These are phyloP conservation scores for Hemichromis elongatus DNA, from an alignment of 2,113 vertebrate genomes.

Conservation along the genomic window DNA sequence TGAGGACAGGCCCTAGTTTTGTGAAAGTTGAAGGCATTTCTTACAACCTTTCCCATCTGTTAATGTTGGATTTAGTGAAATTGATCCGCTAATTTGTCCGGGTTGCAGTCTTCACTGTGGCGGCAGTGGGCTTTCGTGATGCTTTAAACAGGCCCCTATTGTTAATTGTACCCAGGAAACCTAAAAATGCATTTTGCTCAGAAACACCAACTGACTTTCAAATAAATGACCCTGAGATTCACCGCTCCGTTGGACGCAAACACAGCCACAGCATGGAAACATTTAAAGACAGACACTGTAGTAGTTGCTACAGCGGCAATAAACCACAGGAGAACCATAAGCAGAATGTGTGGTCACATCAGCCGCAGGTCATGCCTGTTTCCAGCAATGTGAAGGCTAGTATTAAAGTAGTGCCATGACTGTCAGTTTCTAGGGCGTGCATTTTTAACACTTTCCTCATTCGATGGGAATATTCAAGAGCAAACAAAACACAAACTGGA, in stretches of 20 bases:
- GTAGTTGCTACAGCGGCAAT: not conserved
- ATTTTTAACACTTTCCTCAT: not conserved
- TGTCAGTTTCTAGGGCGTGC: not conserved
- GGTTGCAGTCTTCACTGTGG: conserved; percentile 20
- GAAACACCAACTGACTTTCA: not conserved
- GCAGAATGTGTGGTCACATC: conserved; percentile 36
- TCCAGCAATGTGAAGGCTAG: not conserved
- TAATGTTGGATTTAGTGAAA: conserved; percentile 12
- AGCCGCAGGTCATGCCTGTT: not conserved
- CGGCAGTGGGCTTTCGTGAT: conserved; percentile 27
- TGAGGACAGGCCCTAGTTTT: not conserved
- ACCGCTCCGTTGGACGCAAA: not conserved
- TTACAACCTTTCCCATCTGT: not conserved
- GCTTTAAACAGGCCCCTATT: conserved; percentile 28
- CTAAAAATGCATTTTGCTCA: conserved; percentile 26
- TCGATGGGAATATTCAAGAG: not conserved
- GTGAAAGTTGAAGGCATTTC: not conserved
- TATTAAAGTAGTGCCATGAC: not conserved
- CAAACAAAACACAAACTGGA: not conserved
- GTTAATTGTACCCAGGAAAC: conserved; percentile 19
- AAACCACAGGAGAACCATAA: not conserved
- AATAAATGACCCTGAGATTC: conserved; percentile 14
- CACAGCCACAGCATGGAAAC: conserved; percentile 51
- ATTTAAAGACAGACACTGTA: not conserved
- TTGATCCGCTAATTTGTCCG: conserved; percentile 12